phyloP scores from a whole-genome alignment of 2,797 vertebrate genomes.

The Borostomias antarcticus region DNA sequence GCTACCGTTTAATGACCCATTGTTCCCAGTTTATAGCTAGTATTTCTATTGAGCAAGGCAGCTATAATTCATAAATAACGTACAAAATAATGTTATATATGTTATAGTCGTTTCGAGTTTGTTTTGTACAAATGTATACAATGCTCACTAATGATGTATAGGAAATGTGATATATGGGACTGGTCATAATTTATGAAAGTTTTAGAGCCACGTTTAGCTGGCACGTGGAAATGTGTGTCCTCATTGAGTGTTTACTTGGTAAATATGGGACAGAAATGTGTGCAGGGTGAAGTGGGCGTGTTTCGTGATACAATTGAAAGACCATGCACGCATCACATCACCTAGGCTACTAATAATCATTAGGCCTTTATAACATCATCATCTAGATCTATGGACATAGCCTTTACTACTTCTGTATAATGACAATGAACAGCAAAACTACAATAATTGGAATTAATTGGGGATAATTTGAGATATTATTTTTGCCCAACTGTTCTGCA shows the following conservation, averaged over 20 bases:
- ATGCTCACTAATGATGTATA: too few species aligned
- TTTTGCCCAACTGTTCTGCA: conserved; percentile 2
- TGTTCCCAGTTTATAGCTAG: conserved; percentile 70
- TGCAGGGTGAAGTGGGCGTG: too few species aligned
- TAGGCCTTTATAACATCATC: too few species aligned
- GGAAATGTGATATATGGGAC: too few species aligned
- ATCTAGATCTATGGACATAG: too few species aligned
- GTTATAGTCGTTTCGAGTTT: not conserved
- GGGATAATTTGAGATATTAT: not conserved
- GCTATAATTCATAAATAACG: conserved; percentile 8
- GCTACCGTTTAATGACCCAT: conserved; percentile 76
- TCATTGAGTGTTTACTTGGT: too few species aligned
- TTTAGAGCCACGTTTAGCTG: not conserved
- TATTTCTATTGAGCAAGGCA: conserved; percentile 61
- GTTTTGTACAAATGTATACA: too few species aligned
- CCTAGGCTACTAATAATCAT: too few species aligned
- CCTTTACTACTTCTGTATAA: not conserved
- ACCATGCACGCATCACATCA: too few species aligned
- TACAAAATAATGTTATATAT: not conserved
- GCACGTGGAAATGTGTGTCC: not conserved
- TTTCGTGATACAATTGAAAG: too few species aligned
- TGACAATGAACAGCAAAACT: not conserved
- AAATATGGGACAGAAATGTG: too few species aligned
- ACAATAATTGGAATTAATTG: not conserved
- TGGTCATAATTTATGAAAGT: not conserved